Evolutionary conservation across 2,113 vertebrate genomes (phyloP), one percentile per base, ranked within the genome.

Genomic region (Rutilus rutilus): DNA sequence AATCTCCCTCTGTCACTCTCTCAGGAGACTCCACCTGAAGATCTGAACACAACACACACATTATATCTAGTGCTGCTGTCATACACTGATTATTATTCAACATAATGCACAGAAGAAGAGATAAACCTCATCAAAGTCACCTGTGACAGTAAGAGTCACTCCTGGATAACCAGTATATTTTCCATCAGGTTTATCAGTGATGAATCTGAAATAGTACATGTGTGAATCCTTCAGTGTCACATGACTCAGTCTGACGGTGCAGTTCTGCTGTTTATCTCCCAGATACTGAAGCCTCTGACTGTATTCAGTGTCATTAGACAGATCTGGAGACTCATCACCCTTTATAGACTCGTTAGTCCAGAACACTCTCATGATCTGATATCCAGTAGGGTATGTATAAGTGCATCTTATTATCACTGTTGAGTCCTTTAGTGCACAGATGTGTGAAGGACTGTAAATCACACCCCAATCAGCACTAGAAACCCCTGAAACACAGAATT

Each of bases 41-140:
- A 73, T 73, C 69, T 73, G 69, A 73, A 73, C 69, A 73, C 69
- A 73, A 73, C 69, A 73, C 69, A 73, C 69, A 39, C 36, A 62
- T 73, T 73, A 73, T 42, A 73, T 57, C 54, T 21, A 57, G 54
- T 57, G 54, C 54, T 57, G 54, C 54, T 57, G 54, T 39, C 69
- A 73, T 11, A 73, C 33, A 73, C 69, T 36, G 36, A 62, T 62
- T 62, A 62, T 62, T 27, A 62, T 27, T 62, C 60, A 21, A 57
- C 54, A 57, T 57, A 57, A 57, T 8, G 54, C 54, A 57, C 7
- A 42, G 39, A 42, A 57, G 19, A 57, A 57, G 19, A 57, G 54
- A 57, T 21, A 8, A 57, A 21, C 54, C 6, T 57, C 54, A 54
- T 0, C 0, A 57, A 57, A 57, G 2, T 57, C 54, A 21, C 6